These are phyloP conservation scores for Drosophila kambysellisi DNA, from an alignment of 2,888 invertebrate genomes.

Conservation along the genomic window DNA sequence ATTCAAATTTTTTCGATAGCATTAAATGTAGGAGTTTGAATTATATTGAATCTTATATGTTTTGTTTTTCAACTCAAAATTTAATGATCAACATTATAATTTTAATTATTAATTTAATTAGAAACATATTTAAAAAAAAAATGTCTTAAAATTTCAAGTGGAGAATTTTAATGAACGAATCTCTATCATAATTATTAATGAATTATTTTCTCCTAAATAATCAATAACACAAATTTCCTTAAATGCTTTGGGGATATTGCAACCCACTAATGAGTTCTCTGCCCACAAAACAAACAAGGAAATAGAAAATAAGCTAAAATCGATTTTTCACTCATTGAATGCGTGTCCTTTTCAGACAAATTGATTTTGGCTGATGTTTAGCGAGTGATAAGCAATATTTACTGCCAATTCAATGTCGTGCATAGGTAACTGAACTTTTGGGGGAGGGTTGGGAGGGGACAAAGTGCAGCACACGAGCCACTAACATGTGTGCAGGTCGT, in stretches of 20 bases:
- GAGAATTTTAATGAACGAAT: background rate
- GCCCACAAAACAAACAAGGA: background rate
- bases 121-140: no score
- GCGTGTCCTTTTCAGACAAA: conserved; percentile 47
- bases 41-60: background rate
- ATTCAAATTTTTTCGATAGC: background rate
- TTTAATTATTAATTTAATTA: background rate
- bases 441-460: background rate
- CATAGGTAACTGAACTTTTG: conserved; percentile 67
- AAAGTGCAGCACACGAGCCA: conserved; percentile 4
- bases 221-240: conserved; percentile 26
- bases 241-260: conserved; percentile 6
- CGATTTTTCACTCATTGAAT: conserved; percentile 50
- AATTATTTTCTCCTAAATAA: conserved; percentile 15
- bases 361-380: conserved; percentile 41
- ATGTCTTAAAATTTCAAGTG: background rate
- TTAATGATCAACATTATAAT: background rate
- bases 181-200: background rate
- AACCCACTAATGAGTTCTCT: conserved; percentile 15
- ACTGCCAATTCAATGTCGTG: conserved; percentile 68
- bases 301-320: conserved; percentile 19
- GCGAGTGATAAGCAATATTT: conserved; percentile 49
- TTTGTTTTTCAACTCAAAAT: background rate
- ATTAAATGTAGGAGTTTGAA: background rate
- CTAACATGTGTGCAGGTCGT: conserved; percentile 57